Base-by-base conservation (phyloP, 2,888 invertebrate genomes). In the Patella pellucida region DNA sequence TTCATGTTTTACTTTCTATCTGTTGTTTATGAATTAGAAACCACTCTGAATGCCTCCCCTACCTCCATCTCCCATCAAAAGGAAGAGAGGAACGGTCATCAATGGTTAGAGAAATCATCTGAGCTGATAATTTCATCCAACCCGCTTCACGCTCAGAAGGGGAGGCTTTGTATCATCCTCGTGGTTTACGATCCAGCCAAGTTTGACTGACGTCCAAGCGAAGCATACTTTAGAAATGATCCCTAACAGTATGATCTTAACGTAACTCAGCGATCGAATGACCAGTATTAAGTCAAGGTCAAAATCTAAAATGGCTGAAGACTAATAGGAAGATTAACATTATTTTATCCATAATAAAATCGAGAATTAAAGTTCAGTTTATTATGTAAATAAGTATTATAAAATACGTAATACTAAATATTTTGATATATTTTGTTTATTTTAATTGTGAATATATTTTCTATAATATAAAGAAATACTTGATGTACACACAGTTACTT, bases 141-240 rank as follows among this genome's bases (percentile, higher is more conserved):
- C 79, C 82, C 82, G 82, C 84, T 84, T 84, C 85, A 76, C 85
- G 83, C 85, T 85, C 85, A 85, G 84, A 83, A 83, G 83, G 77
- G 82, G 78, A 75, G 79, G 79, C 84, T 83, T 14, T 79, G 16
- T 75, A 82, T 85, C 85, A 69, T 85, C 85, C 78, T 85, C 85
- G 81, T 83, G 83, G 85, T 80, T 81, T 83, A 74, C 74, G 81
- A 80, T 81, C 82, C 79, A 80, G 83, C 83, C 85, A 84, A 79
- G 76, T 77, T 84, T 85, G 81, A 81, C 83, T 83, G 85, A 85
- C 84, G 82, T 84, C 84, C 85, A 82, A 79, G 82, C 83, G 84
- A 83, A 80, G 75, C 85, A 81, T 82, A 82, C 85, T 86, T 84
- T 85, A 84, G 85, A 85, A 84, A 83, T 86, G 84, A 86, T 84